Conservation (phyloP, 2,113 vertebrate species). For the Okapia johnstoni region DNA sequence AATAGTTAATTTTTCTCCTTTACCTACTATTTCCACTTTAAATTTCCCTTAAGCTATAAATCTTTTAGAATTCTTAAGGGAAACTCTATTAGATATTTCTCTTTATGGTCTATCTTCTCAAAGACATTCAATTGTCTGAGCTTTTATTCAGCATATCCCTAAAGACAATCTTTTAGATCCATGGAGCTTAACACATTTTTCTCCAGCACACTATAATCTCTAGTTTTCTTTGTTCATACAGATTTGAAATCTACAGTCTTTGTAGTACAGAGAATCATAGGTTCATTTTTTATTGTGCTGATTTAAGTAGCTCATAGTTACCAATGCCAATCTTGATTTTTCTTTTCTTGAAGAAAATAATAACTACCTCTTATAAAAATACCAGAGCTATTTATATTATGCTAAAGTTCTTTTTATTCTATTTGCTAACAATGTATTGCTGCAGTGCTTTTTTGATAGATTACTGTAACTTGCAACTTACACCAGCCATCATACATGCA, state of each 20-base stretch:
- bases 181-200: background rate
- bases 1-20: constrained; percentile 22
- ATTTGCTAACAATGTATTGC: constrained; percentile 6
- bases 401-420: constrained; percentile 26
- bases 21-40: background rate
- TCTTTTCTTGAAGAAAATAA: constrained; percentile 50
- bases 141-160: background rate
- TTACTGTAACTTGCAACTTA: background rate
- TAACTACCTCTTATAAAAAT: constrained; percentile 27
- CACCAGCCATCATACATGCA: background rate
- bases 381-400: constrained; percentile 34
- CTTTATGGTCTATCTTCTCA: constrained; percentile 23
- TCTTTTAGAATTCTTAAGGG: background rate
- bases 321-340: constrained; percentile 23
- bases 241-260: constrained; percentile 32
- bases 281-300: constrained; percentile 12
- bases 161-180: constrained; percentile 28
- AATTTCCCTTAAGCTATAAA: constrained; percentile 30
- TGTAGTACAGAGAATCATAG: background rate
- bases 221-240: constrained; percentile 37
- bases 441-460: background rate
- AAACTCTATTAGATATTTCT: background rate
- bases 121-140: background rate
- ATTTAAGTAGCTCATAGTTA: constrained; percentile 28
- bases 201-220: background rate